Conservation (phyloP, 2,888 invertebrate genomes). For the Agrilus cyanescens region DNA sequence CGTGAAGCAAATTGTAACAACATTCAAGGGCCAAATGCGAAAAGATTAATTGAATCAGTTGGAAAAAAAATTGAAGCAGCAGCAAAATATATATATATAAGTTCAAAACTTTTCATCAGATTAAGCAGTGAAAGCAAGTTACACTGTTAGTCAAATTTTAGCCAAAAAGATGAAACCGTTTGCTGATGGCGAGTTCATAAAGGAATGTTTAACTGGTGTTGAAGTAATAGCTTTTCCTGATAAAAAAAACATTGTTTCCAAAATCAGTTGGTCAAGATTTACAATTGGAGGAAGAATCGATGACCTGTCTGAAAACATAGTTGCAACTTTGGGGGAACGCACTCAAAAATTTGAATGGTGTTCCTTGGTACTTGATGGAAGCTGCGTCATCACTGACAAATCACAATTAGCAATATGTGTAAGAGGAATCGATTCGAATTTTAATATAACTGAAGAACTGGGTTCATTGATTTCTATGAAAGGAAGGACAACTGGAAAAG, state of each 20-base stretch:
- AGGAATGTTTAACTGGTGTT: too few relatives aligned
- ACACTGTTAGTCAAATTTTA: too few relatives aligned
- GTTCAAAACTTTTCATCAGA: too few relatives aligned
- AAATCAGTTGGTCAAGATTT: conserved; percentile 15
- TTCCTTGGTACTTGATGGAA: conserved; percentile 10
- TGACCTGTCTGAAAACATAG: conserved; percentile 9
- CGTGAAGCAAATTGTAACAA: too few relatives aligned
- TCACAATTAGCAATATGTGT: conserved; percentile 8
- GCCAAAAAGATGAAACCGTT: too few relatives aligned
- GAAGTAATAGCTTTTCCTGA: too few relatives aligned
- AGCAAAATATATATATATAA: too few relatives aligned
- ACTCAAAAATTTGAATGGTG: conserved; percentile 9
- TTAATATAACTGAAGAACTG: conserved; percentile 6
- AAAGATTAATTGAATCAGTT: too few relatives aligned
- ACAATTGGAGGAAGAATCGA: conserved; percentile 12
- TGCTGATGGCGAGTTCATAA: too few relatives aligned
- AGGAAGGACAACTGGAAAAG: conserved; percentile 5
- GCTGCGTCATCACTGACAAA: conserved; percentile 11
- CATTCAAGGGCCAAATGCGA: too few relatives aligned
- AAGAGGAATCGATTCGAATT: conserved; percentile 4
- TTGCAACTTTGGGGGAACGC: conserved; percentile 7
- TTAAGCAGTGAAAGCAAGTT: too few relatives aligned
- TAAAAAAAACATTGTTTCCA: conserved; percentile 10
- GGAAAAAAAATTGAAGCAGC: too few relatives aligned
- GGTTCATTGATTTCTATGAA: conserved; percentile 4